Evolutionary conservation across 2,113 vertebrate genomes (phyloP), one percentile per base, ranked within the genome.

Genomic region (Eurystomus gularis): DNA sequence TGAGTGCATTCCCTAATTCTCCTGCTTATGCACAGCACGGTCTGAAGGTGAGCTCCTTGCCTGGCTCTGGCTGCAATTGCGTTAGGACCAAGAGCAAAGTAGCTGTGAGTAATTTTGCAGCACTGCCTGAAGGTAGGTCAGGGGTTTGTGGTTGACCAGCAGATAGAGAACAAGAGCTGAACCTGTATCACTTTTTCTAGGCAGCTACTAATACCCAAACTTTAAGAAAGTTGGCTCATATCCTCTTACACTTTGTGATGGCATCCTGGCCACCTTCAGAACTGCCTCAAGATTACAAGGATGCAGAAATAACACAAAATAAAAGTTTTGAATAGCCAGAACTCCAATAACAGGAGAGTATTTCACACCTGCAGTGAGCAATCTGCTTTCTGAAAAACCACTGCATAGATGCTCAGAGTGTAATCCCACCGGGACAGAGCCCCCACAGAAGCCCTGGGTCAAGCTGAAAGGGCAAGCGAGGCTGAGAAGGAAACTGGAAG

Each of bases 161-260:
- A 62, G 48, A 65, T 21, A 80, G 7, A 39, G 1, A 81, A 13
- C 18, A 72, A 8, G 4, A 54, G 37, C 57, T 84, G 55, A 87
- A n/a, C 21, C 13, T 65, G 13, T 17, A 0, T 4, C 26, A 55
- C 28, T 84, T n/a, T 55, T 48, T 40, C 42, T 35, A 33, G 29
- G 4, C 26, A 39, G 51, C 18, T 75, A 29, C 25, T 29, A 23
- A 42, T 2, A 46, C 1, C n/a, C 69, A 66, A 18, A 62, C 31
- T 57, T 70, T 0, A 10, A 33, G 18, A 42, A 82, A 70, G 25
- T 31, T 57, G 18, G 2, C 16, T 65, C 1, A 0, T 9, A 17
- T 14, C 8, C 25, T 17, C 60, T 82, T 51, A 7, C 0, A 1
- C 25, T 62, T 60, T 9, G 21, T 3, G 29, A 24, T 4, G 8